Base-by-base conservation (phyloP, 2,888 invertebrate genomes). In the Resseliella maxima region DNA sequence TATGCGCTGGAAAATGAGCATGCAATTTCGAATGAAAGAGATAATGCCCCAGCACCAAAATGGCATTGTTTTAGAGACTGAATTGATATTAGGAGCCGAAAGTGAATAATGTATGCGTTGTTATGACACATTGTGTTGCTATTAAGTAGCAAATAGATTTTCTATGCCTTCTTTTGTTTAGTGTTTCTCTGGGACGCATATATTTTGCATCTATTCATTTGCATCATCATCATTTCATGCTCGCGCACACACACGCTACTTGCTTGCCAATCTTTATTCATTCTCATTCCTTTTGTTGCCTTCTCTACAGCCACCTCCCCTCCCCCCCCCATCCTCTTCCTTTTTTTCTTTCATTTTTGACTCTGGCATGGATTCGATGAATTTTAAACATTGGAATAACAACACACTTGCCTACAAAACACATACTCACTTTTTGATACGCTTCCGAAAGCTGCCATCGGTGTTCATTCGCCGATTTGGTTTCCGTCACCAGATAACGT, bases 391-490 rank as follows among this genome's bases (percentile, higher is more conserved):
- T 72, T 72, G 72, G 72, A 72, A 72, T 21, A 72, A 72, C 72
- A 35, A 35, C 72, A 72, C 72, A 31, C 35, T 72, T 35, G 31
- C 31, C 31, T 72, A 72, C 31, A 72, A 72, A 72, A 72, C 72
- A 72, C 83, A 83, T 31, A 72, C 72, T 38, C 38, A n/a, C 83
- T 83, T 18, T 81, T 86, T 36, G 86, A 86, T 50, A 86, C 86
- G 54, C 24, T 86, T 86, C 86, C 86, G 86, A 86, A 86, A 86
- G 85, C 86, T 86, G 86, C 72, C 86, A 72, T 86, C 86, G 81
- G 41, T 86, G 41, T 86, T 45, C 86, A 81, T 86, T 54, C 72
- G 85, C 45, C 85, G 86, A 86, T 86, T 86, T 86, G 86, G 86
- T 81, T 86, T 86, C 86, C 86, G 86, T 81, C 86, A 86, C 46